Conservation (phyloP, 1,140 invertebrate species). For the Ceratoteleas bidentatus region DNA sequence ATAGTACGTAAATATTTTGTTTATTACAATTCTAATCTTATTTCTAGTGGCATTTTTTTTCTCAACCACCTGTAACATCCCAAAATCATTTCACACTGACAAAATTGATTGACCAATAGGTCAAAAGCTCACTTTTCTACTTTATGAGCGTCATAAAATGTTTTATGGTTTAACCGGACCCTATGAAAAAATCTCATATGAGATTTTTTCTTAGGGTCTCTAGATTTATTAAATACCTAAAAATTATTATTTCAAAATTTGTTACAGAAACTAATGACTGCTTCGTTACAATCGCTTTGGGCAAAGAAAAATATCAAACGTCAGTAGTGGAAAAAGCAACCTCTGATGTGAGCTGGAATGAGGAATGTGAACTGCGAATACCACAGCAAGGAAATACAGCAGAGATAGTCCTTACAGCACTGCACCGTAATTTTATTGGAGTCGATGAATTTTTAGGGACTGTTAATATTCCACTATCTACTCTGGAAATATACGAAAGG, state of each 20-base stretch:
- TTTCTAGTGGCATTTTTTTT: no score
- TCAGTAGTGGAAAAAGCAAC: constrained; percentile 94
- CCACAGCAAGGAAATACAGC: constrained; percentile 93
- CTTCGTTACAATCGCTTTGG: constrained; percentile 96
- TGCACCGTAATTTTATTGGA: constrained; percentile 93
- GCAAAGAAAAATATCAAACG: constrained; percentile 98
- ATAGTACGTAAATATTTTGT: constrained; percentile 82
- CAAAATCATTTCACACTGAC: neutral
- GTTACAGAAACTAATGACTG: constrained; percentile 91
- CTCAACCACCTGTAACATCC: no score
- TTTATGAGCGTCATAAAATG: no score
- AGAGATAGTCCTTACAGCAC: constrained; percentile 90
- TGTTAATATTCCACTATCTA: constrained; percentile 89
- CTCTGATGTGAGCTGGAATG: constrained; percentile 94
- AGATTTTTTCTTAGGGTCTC: no score
- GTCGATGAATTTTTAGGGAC: constrained; percentile 97
- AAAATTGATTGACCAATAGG: no score
- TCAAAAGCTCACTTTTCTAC: no score
- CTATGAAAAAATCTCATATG: no score
- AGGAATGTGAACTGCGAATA: constrained; percentile 97
- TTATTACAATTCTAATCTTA: no score
- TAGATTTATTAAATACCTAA: constrained; percentile 8
- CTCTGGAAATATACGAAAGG: constrained; percentile 94
- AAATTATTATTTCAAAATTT: constrained; percentile 54
- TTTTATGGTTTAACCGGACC: no score